Evolutionary conservation across 1,140 invertebrate genomes (phyloP).

Genomic region (Drosophila seguyi): DNA sequence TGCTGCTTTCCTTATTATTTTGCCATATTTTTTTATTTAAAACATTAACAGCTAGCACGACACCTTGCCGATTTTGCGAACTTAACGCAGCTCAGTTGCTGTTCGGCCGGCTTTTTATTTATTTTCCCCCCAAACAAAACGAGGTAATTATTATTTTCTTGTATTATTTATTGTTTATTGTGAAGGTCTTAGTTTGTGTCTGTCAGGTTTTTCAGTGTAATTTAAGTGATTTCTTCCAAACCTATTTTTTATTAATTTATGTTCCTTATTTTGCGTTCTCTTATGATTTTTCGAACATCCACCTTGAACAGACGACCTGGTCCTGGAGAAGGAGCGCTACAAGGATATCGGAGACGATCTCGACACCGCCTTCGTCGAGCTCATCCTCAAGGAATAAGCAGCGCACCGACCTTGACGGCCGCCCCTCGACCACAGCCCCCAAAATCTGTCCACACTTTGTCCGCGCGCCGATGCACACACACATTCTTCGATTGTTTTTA

Average conservation of each 20-base stretch:
- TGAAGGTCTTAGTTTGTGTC: constrained; percentile 23
- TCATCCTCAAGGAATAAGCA: constrained; percentile 89
- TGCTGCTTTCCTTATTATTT: constrained; percentile 43
- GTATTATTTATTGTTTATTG: constrained; percentile 16
- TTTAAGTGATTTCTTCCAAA: constrained; percentile 31
- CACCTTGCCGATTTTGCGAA: constrained; percentile 66
- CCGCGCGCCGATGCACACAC: constrained; percentile 17
- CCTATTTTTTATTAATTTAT: constrained; percentile 58
- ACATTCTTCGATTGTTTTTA: constrained; percentile 51
- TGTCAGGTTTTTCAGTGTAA: constrained; percentile 40
- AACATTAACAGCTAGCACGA: constrained; percentile 64
- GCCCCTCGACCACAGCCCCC: constrained; percentile 39
- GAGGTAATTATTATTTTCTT: constrained; percentile 63
- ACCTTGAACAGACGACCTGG: constrained; percentile 95
- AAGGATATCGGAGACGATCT: constrained; percentile 99
- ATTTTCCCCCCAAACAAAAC: constrained; percentile 9
- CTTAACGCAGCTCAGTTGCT: constrained; percentile 30
- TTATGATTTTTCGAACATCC: constrained; percentile 66
- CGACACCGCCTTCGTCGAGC: constrained; percentile 98
- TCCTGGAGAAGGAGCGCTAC: constrained; percentile 99
- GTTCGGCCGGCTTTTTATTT: constrained; percentile 47
- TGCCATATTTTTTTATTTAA: constrained; percentile 52
- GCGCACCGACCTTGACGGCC: constrained; percentile 29
- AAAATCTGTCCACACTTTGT: constrained; percentile 42
- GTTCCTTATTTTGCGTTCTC: constrained; percentile 61